These are phyloP conservation scores for Xestia rhomboidea DNA, from an alignment of 2,888 invertebrate species.

Conservation along the genomic window DNA sequence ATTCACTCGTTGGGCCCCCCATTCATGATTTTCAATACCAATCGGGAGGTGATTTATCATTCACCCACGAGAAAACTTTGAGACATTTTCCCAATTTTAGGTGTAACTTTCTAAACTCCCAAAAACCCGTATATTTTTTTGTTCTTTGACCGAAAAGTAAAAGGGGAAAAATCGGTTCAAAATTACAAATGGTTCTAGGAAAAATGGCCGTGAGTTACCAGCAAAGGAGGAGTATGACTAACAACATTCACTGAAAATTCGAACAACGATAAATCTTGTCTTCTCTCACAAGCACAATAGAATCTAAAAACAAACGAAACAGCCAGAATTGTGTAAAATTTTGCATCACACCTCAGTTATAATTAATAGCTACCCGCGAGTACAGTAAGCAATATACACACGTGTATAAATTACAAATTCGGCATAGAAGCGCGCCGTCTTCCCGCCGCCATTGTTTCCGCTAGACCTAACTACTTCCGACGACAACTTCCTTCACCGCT, in stretches of 20 bases:
- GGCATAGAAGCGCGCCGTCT: slow-evolving; percentile 73
- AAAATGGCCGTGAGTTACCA: not conserved
- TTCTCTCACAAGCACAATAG: not conserved
- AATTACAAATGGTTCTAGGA: not conserved
- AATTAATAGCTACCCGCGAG: not conserved
- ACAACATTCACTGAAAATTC: not conserved
- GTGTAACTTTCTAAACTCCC: slow-evolving; percentile 13
- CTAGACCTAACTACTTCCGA: slow-evolving; percentile 77
- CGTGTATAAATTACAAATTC: slow-evolving; percentile 72
- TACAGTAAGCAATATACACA: slow-evolving; percentile 44
- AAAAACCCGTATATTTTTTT: slow-evolving; percentile 19
- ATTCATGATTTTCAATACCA: slow-evolving; percentile 24
- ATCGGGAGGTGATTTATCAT: slow-evolving; percentile 39
- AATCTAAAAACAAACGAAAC: not conserved
- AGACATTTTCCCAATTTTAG: slow-evolving; percentile 29
- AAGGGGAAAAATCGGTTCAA: not conserved
- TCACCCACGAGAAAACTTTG: slow-evolving; percentile 11
- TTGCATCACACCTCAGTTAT: not conserved
- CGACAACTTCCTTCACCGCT: slow-evolving; percentile 73
- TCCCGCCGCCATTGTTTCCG: slow-evolving; percentile 73
- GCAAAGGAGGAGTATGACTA: not conserved
- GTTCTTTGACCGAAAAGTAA: not conserved
- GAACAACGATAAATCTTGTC: not conserved
- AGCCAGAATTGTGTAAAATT: not conserved
- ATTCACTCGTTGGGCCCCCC: not conserved